Base-by-base conservation (phyloP, 2,113 vertebrate genomes). In the Turnix velox region DNA sequence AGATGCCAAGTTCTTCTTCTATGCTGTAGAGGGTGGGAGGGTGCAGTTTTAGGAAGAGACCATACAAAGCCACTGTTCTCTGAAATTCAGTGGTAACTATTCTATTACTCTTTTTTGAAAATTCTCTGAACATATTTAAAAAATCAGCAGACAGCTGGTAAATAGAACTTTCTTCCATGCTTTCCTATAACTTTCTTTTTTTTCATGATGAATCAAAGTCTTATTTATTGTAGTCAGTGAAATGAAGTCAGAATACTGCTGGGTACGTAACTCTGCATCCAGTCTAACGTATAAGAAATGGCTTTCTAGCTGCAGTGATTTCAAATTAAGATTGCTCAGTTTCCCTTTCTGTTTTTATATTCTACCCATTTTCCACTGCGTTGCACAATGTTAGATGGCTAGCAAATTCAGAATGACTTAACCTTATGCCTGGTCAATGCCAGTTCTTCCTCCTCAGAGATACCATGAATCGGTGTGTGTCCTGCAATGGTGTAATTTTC, bases 301-400 rank as follows among this genome's bases (percentile, higher is more conserved):
- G 6, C 52, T 79, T 87, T 40, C 48, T 28, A 42, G 35, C 18
- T 91, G 30, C 66, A 25, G 23, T 67, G 54, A 43, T 52, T 91
- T 93, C 61, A 68, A 1, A 1, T 61, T 57, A 55, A 78, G 42
- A 52, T 72, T 48, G 10, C 30, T 10, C 4, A 0, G 0, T 63
- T 90, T 88, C 42, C 25, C 6, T 30, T 92, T 86, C 22, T 7
- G 1, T 35, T 92, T 81, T 62, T 61, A 28, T 82, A 65, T 85
- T 65, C 54, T n/a, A 80, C 10, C 4, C 14, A 39, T 25, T 14
- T 92, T 88, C 30, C 73, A 20, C 33, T 39, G 79, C 31, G 27
- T 58, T 74, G n/a, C 1, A 0, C 30, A 57, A 3, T 68, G 75
- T 67, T 20, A 89, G 25, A 45, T 79, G 33, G 18, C 42, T 66